These are phyloP conservation scores for Chrysemys picta DNA, from an alignment of 2,113 vertebrate genomes.

Conservation along the genomic window DNA sequence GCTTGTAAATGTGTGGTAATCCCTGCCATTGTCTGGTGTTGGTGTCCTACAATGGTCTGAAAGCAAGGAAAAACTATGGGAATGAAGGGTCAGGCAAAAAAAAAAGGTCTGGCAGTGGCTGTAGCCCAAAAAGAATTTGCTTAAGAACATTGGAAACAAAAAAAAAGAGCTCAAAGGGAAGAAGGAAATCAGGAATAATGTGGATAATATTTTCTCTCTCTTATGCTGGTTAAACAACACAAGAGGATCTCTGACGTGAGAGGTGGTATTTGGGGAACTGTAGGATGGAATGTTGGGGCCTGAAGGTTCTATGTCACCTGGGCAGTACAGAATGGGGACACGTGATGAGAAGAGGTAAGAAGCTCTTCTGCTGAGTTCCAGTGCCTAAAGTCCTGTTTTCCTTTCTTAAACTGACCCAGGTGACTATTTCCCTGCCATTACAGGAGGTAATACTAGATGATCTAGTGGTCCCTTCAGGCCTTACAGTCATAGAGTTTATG, in stretches of 20 bases:
- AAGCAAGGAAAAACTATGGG: neutral
- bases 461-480: neutral
- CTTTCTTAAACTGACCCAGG: fast-evolving
- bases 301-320: neutral
- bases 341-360: neutral
- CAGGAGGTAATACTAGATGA: neutral
- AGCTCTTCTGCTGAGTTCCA: fast-evolving
- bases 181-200: fast-evolving
- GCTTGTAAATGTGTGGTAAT: neutral
- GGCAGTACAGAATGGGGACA: neutral
- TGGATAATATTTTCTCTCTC: neutral
- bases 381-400: neutral
- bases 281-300: neutral
- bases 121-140: neutral
- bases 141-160: neutral
- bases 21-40: neutral
- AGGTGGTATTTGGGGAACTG: neutral
- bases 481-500: neutral
- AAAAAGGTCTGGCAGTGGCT: neutral
- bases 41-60: neutral
- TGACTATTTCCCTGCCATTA: neutral
- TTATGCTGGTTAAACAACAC: neutral
- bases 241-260: neutral
- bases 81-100: neutral
- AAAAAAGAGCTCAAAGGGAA: neutral